A percentile compares a stretch with the other conserved stretches of the same genome.
These are phyloP conservation scores for Mionectes olivaceus DNA, from an alignment of 2,797 vertebrate genomes.

Conservation along the genomic window DNA sequence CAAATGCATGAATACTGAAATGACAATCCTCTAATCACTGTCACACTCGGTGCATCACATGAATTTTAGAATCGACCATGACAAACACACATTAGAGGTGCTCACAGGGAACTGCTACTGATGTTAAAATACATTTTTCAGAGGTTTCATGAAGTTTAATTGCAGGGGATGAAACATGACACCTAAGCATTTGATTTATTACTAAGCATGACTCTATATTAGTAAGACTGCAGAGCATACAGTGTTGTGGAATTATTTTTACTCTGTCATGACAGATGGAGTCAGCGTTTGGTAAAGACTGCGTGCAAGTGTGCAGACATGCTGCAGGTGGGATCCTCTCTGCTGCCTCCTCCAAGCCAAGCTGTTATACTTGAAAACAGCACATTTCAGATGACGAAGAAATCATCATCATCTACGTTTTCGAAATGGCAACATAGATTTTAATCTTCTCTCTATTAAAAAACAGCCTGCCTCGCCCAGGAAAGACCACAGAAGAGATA, in stretches of 20 bases:
- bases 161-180: conserved; percentile 60
- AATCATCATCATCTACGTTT: conserved; percentile 11
- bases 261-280: conserved; percentile 66
- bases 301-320: conserved; percentile 19
- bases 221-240: conserved; percentile 26
- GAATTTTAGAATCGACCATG: not conserved
- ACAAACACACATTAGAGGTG: conserved; percentile 5
- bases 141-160: conserved; percentile 58
- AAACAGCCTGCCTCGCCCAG: not conserved
- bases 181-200: conserved; percentile 57
- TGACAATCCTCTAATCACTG: not conserved
- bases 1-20: not conserved
- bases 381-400: conserved; percentile 36
- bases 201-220: conserved; percentile 53
- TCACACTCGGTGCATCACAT: not conserved
- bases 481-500: not conserved
- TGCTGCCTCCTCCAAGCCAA: conserved; percentile 57
- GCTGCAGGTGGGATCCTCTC: conserved; percentile 55
- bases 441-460: not conserved
- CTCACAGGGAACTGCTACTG: not conserved
- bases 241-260: conserved; percentile 57
- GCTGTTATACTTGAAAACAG: conserved; percentile 42
- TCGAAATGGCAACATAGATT: not conserved
- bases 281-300: conserved; percentile 19
- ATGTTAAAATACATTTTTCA: conserved; percentile 7